phyloP scores from a whole-genome alignment of 2,113 vertebrate genomes.

The Phrynosoma blainvillii region DNA sequence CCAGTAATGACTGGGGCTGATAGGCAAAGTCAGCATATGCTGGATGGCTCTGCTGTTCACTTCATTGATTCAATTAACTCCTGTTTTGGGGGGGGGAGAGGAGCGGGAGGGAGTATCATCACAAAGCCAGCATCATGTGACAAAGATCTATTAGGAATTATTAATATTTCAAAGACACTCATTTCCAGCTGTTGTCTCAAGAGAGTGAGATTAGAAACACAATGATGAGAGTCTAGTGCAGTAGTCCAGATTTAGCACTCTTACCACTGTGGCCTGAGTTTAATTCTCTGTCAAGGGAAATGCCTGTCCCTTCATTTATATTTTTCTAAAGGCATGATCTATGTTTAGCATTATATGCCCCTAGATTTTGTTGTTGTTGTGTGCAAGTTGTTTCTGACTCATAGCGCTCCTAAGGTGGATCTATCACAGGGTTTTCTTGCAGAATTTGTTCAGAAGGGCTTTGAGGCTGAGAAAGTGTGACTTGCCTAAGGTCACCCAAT shows the following conservation, averaged over 20 bases:
- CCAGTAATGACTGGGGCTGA: conserved; percentile 15
- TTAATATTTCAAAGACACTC: neutral
- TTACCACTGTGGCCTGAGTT: neutral
- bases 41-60: conserved; percentile 51
- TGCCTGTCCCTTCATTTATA: neutral
- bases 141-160: neutral
- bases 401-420: no score
- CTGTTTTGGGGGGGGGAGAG: conserved; percentile 56
- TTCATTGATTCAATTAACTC: conserved; percentile 74
- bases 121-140: neutral
- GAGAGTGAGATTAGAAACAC: neutral
- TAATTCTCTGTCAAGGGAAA: neutral
- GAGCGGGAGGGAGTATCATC: neutral
- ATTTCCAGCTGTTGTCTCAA: accelerated
- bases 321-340: no score
- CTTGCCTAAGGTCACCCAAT: no score
- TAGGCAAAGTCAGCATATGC: conserved; percentile 12
- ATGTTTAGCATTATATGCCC: no score
- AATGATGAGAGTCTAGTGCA: neutral
- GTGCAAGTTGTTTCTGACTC: no score
- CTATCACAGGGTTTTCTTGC: no score
- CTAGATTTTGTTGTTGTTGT: no score
- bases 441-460: no score
- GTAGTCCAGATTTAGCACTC: neutral
- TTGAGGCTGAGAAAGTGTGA: no score